Conservation (phyloP, 2,113 vertebrate genomes). For the Nothoprocta pentlandii region DNA sequence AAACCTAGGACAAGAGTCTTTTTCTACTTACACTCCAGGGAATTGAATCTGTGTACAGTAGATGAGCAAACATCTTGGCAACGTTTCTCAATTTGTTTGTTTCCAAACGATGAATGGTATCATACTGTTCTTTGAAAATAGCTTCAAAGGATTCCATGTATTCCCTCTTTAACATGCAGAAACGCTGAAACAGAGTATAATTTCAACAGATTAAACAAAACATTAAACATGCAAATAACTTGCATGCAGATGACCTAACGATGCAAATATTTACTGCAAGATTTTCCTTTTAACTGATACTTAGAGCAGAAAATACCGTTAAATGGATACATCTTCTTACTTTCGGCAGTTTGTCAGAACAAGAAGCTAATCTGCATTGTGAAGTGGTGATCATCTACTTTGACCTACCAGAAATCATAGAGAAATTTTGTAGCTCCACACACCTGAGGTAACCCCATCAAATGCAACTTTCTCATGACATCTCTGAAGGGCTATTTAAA, state of each 20-base stretch:
- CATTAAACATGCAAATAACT: not conserved
- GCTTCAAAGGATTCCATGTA: conserved; percentile 98
- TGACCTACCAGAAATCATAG: not conserved
- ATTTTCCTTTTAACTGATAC: not conserved
- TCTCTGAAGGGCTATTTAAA: not conserved
- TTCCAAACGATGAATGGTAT: conserved; percentile 97
- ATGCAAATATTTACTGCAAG: not conserved
- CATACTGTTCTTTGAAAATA: conserved; percentile 96
- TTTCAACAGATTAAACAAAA: not conserved
- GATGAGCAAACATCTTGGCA: conserved; percentile 96
- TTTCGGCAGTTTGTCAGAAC: conserved; percentile 1
- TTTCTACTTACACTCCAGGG: conserved; percentile 94
- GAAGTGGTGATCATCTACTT: not conserved
- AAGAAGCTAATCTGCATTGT: not conserved
- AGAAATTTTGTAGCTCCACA: not conserved
- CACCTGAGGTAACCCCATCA: not conserved
- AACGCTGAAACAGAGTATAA: conserved; percentile 82
- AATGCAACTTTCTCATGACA: not conserved
- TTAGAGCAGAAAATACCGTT: not conserved
- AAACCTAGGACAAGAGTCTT: not conserved
- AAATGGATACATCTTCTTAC: not conserved
- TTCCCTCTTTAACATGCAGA: conserved; percentile 97
- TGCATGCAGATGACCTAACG: not conserved
- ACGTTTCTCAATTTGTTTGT: conserved; percentile 98
- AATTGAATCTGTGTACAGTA: conserved; percentile 95